Evolutionary conservation across 2,113 vertebrate species (phyloP).

Genomic region (Rattus norvegicus): DNA sequence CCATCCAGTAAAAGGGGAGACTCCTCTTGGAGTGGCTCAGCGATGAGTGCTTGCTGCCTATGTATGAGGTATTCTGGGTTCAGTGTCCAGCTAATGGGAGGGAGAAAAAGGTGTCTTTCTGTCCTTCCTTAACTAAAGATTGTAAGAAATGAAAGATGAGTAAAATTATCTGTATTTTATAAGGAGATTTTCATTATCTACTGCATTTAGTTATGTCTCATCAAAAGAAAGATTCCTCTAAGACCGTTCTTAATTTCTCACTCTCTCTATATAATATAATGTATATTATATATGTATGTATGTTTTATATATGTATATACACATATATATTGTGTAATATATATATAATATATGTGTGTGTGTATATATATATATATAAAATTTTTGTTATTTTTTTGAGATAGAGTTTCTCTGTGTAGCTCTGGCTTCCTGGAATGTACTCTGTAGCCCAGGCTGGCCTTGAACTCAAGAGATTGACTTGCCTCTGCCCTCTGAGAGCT

Average conservation of each 20-base stretch:
- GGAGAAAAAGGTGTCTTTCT: background rate
- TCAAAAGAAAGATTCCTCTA: conserved; percentile 44
- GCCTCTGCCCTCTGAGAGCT: background rate
- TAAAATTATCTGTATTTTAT: conserved; percentile 18
- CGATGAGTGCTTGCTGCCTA: background rate
- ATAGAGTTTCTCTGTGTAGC: background rate
- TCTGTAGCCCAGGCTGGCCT: background rate
- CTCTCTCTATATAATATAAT: no score
- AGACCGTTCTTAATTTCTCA: background rate
- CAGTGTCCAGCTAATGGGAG: background rate
- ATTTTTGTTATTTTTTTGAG: background rate
- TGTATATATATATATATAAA: no score
- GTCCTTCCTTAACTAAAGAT: conserved; percentile 3
- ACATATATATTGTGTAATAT: no score
- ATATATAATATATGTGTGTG: no score
- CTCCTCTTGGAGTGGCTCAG: background rate
- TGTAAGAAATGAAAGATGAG: conserved; percentile 30
- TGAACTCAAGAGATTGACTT: background rate
- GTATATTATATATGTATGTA: no score
- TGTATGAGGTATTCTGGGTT: background rate
- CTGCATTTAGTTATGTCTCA: conserved; percentile 33
- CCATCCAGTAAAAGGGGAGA: background rate
- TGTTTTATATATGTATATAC: no score
- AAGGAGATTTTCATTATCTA: conserved; percentile 46
- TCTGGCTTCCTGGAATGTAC: background rate